These are phyloP conservation scores for Drosophila repleta DNA, from an alignment of 1,140 invertebrate species.

Conservation along the genomic window DNA sequence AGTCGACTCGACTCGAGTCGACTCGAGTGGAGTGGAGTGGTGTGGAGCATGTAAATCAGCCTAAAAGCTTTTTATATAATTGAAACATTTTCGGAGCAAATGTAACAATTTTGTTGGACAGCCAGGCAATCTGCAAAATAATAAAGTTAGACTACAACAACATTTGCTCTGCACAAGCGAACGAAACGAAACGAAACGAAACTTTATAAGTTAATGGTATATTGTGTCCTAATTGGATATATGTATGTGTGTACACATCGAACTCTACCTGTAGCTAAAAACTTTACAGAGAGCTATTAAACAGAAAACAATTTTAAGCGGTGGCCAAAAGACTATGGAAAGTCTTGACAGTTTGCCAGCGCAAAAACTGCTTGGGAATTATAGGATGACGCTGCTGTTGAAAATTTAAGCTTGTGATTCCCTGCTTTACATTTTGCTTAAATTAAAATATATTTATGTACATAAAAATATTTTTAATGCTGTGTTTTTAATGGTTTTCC, in stretches of 20 bases:
- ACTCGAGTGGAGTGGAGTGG: too few species aligned
- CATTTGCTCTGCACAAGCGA: too few species aligned
- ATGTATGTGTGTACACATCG: neutral
- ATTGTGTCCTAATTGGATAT: constrained; percentile 15
- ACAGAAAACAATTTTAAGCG: neutral
- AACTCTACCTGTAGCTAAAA: constrained; percentile 1
- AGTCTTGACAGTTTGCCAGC: neutral
- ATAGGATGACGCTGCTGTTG: neutral
- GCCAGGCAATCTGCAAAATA: constrained; percentile 42
- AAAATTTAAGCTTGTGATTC: constrained; percentile 2
- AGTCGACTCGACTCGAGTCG: too few species aligned
- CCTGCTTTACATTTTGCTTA: neutral
- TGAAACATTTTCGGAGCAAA: constrained; percentile 51
- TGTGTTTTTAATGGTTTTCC: neutral
- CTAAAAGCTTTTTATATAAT: constrained; percentile 57
- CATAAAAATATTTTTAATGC: constrained; percentile 1
- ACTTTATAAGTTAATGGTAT: constrained; percentile 25
- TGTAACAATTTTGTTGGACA: constrained; percentile 40
- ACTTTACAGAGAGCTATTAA: neutral
- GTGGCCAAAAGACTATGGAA: neutral
- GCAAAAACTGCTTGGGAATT: neutral
- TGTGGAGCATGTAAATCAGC: constrained; percentile 47
- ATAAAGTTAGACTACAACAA: constrained; percentile 33
- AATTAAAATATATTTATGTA: neutral
- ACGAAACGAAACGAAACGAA: constrained; percentile 4